Conservation (phyloP, 2,797 vertebrate genomes). For the Sarcophilus harrisii region DNA sequence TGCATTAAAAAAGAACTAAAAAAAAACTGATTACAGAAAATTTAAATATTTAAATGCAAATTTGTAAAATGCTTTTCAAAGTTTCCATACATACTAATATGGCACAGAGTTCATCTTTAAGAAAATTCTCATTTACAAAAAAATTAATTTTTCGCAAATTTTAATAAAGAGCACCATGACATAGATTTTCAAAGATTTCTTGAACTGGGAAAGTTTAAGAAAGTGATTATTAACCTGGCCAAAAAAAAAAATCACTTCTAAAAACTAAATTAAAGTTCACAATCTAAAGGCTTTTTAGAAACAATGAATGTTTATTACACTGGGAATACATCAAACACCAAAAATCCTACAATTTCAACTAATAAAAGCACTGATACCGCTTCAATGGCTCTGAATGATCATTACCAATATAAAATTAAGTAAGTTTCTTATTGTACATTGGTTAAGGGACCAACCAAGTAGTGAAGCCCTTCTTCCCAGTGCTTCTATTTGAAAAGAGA, state of each 20-base stretch:
- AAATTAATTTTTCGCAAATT: neutral
- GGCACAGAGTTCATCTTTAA: neutral
- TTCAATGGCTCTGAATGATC: neutral
- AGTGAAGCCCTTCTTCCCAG: neutral
- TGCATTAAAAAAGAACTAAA: no score
- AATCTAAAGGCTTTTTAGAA: conserved; percentile 41
- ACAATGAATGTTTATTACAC: conserved; percentile 1
- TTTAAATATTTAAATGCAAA: neutral
- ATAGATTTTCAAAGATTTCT: conserved; percentile 15
- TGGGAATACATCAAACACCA: conserved; percentile 1
- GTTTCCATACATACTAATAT: neutral
- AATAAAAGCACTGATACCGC: conserved; percentile 24
- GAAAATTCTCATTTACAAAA: conserved; percentile 8
- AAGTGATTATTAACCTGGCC: conserved; percentile 11
- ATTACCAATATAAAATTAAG: conserved; percentile 15
- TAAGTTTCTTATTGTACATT: neutral
- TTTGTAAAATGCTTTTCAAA: neutral
- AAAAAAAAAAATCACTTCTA: neutral
- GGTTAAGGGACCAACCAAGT: neutral
- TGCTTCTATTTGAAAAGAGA: neutral
- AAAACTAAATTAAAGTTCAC: conserved; percentile 21
- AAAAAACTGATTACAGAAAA: neutral
- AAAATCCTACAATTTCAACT: conserved; percentile 7
- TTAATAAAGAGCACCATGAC: conserved; percentile 28
- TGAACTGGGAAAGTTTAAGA: conserved; percentile 29